Evolutionary conservation across 2,888 invertebrate genomes (phyloP).

Genomic region (Platycnemis pennipes): DNA sequence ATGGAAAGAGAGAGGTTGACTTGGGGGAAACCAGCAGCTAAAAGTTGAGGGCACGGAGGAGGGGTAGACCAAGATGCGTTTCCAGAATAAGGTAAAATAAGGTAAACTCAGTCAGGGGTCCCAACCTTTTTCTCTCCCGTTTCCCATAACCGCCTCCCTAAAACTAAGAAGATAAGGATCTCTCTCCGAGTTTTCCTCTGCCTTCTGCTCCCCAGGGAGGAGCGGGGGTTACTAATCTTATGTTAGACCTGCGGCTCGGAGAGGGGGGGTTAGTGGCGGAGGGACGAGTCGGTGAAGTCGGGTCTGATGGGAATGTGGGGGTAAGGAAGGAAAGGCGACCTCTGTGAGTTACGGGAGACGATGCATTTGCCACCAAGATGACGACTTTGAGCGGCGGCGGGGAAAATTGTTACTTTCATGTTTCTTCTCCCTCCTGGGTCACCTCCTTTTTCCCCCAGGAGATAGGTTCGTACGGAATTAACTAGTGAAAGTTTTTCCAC

Average conservation of each 20-base stretch:
- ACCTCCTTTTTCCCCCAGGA: not conserved
- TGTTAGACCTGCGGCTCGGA: not conserved
- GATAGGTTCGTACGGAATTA: slow-evolving; percentile 26
- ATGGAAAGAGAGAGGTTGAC: not conserved
- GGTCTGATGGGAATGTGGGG: not conserved
- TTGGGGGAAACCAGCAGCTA: not conserved
- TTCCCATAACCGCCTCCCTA: slow-evolving; percentile 28
- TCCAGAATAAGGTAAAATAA: slow-evolving; percentile 59
- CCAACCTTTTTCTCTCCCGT: not conserved
- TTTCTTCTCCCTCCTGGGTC: not conserved
- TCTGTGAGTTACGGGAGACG: slow-evolving; percentile 51
- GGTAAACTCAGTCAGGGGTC: slow-evolving; percentile 61
- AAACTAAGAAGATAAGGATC: slow-evolving; percentile 53
- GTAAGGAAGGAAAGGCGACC: not conserved
- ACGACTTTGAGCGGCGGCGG: not conserved
- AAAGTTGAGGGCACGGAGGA: slow-evolving; percentile 20
- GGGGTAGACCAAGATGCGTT: not conserved
- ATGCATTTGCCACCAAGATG: slow-evolving; percentile 58
- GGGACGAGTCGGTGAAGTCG: not conserved
- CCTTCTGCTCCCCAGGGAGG: not conserved
- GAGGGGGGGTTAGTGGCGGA: not conserved
- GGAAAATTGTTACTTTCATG: slow-evolving; percentile 22
- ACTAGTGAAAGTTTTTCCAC: slow-evolving; percentile 39
- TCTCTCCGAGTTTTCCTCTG: not conserved
- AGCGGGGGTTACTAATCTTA: slow-evolving; percentile 12